Evolutionary conservation across 2,888 invertebrate genomes (phyloP).

Genomic region (Elaeidobius kamerunicus): DNA sequence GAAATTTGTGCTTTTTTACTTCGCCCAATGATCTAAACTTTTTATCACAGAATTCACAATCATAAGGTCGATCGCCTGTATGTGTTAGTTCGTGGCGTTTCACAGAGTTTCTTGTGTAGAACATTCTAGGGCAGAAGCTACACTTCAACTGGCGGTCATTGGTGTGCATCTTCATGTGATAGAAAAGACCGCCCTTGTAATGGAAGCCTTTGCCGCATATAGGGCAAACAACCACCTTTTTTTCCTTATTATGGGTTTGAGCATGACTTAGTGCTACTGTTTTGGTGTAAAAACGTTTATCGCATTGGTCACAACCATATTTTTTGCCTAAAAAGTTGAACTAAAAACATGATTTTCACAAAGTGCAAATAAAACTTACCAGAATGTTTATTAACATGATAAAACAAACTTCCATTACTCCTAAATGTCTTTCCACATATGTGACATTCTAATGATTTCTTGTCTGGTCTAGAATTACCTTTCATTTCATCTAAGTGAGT

Average conservation of each 20-base stretch:
- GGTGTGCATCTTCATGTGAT: conserved; percentile 36
- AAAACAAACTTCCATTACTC: conserved; percentile 10
- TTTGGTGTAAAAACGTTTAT: conserved; percentile 22
- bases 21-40: conserved; percentile 31
- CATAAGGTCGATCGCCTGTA: conserved; percentile 32
- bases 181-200: conserved; percentile 31
- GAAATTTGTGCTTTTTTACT: conserved; percentile 31
- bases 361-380: conserved; percentile 17
- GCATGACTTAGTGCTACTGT: conserved; percentile 12
- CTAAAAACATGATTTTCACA: neutral
- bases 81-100: conserved; percentile 34
- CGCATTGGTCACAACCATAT: conserved; percentile 22
- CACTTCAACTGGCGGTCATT: conserved; percentile 32
- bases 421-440: conserved; percentile 12
- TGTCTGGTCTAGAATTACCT: no score
- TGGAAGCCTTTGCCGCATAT: conserved; percentile 31
- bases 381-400: conserved; percentile 24
- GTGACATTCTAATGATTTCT: no score
- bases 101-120: conserved; percentile 21
- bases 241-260: conserved; percentile 18
- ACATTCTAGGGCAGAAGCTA: conserved; percentile 30
- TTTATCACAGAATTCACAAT: conserved; percentile 32
- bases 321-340: conserved; percentile 13
- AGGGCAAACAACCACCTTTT: conserved; percentile 24
- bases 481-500: conserved; percentile 8